Percentiles rank a stretch among this genome's conserved stretches.
These are phyloP conservation scores for Eledone cirrhosa DNA, from an alignment of 2,888 invertebrate species.

Conservation along the genomic window DNA sequence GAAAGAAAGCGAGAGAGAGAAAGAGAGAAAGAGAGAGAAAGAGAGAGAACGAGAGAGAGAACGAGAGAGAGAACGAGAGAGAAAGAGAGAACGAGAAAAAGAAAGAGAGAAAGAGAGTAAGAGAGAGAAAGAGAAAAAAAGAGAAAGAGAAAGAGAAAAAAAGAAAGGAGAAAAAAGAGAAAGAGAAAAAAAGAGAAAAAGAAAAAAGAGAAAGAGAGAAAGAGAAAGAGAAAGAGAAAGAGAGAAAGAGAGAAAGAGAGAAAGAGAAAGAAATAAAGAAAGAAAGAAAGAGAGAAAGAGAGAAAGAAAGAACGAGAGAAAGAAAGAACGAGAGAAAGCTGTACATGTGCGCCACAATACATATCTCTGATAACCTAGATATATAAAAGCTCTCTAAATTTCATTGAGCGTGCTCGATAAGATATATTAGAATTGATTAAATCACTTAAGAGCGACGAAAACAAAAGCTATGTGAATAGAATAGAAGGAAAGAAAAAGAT, in stretches of 20 bases:
- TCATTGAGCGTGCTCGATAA: too few species aligned
- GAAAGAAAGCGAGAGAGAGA: neutral
- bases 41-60: too few species aligned
- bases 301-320: neutral
- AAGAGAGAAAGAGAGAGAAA: neutral
- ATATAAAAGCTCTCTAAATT: too few species aligned
- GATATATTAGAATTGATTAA: too few species aligned
- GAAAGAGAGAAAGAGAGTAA: neutral
- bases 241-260: neutral
- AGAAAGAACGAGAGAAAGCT: neutral
- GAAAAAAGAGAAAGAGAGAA: neutral
- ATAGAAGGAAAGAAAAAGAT: neutral
- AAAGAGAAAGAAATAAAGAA: neutral
- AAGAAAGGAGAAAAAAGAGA: neutral
- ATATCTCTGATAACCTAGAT: too few species aligned
- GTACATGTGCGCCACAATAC: too few species aligned
- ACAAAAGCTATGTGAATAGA: too few species aligned
- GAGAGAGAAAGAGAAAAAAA: neutral
- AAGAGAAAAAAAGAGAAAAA: neutral
- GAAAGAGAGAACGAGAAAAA: neutral
- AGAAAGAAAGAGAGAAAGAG: neutral
- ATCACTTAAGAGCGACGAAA: too few species aligned
- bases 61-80: neutral
- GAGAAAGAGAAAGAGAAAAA: neutral
- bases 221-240: neutral